Evolutionary conservation across 2,888 invertebrate genomes (phyloP).

Genomic region (Nomada flava): DNA sequence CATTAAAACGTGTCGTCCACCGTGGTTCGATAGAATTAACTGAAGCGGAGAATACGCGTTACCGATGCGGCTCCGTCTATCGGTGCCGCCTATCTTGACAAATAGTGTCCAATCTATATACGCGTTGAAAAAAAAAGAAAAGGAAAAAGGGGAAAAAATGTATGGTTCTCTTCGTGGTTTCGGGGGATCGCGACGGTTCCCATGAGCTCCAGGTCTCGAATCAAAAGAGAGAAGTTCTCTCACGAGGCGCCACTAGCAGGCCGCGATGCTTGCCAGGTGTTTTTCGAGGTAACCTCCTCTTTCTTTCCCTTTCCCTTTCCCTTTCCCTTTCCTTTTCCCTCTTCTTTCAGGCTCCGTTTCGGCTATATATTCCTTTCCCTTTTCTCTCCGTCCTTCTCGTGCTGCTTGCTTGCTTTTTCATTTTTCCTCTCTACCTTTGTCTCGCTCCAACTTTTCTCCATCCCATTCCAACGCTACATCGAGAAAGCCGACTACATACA

Average conservation of each 20-base stretch:
- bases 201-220: constrained; percentile 71
- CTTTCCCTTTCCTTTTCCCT: constrained; percentile 44
- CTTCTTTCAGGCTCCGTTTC: constrained; percentile 45
- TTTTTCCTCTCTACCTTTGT: constrained; percentile 28
- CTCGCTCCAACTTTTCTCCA: constrained; percentile 31
- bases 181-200: constrained; percentile 68
- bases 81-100: constrained; percentile 30
- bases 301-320: constrained; percentile 32
- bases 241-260: constrained; percentile 76
- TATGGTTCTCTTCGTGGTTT: constrained; percentile 55
- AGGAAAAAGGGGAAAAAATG: constrained; percentile 28
- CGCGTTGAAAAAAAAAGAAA: constrained; percentile 31
- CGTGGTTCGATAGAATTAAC: not conserved
- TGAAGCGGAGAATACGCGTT: constrained; percentile 2
- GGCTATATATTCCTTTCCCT: constrained; percentile 34
- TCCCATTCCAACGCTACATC: constrained; percentile 31
- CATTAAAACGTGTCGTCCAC: not conserved
- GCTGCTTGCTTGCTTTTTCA: constrained; percentile 21
- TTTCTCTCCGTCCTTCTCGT: constrained; percentile 27
- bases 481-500: constrained; percentile 45
- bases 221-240: constrained; percentile 71
- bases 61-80: constrained; percentile 5
- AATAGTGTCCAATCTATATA: constrained; percentile 56
- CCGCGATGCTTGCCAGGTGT: constrained; percentile 78
- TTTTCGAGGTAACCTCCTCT: constrained; percentile 66